Conservation (phyloP, 2,113 vertebrate species). For the Fukomys damarensis region DNA sequence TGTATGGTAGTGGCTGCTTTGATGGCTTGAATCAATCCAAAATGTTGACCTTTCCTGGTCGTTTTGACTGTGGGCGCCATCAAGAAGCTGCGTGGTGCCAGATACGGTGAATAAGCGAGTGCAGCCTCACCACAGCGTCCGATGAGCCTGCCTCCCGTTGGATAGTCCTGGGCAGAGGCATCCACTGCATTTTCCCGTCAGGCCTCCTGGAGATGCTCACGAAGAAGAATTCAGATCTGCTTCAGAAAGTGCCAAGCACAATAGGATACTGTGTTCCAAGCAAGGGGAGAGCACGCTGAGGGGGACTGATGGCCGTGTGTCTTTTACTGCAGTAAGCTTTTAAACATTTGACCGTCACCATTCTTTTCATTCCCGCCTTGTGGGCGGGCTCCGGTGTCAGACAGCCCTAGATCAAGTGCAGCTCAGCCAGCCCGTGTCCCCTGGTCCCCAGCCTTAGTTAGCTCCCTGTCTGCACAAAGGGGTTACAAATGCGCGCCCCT, state of each 20-base stretch:
- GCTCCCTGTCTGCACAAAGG: neutral
- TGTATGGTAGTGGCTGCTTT: neutral
- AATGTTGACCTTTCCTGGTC: neutral
- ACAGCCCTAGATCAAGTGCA: neutral
- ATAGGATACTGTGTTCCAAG: neutral
- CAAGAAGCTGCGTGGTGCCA: neutral
- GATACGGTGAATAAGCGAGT: neutral
- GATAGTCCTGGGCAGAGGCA: too few species aligned
- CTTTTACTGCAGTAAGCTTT: neutral
- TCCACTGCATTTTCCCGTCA: neutral
- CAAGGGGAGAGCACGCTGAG: neutral
- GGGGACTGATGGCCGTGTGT: neutral
- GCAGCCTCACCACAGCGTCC: too few species aligned
- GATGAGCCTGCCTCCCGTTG: neutral
- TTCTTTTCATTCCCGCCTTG: neutral
- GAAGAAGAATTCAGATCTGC: neutral
- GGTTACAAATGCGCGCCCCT: neutral
- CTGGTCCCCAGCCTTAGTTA: neutral
- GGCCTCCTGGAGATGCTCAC: neutral
- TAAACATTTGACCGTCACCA: neutral
- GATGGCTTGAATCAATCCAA: neutral
- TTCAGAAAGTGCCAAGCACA: neutral
- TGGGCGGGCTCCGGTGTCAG: neutral
- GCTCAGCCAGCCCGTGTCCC: neutral
- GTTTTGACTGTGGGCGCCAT: neutral